Evolutionary conservation across 2,113 vertebrate genomes (phyloP).

Genomic region (Numida meleagris): DNA sequence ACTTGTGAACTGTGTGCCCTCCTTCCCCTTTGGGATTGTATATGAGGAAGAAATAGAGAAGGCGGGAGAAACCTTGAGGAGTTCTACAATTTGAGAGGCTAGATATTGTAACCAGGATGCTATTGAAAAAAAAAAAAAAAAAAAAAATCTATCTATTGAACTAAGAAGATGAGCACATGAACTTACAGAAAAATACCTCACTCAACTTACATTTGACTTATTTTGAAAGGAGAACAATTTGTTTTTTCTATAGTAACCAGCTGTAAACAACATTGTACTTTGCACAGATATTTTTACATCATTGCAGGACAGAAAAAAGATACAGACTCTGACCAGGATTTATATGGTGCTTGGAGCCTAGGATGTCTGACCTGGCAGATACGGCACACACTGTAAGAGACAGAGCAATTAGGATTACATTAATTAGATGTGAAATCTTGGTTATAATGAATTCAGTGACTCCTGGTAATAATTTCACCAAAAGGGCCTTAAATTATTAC

Average conservation of each 20-base stretch:
- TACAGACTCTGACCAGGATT: not conserved
- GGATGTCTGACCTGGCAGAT: not conserved
- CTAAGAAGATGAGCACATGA: conserved; percentile 10
- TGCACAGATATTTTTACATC: not conserved
- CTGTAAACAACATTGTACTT: not conserved
- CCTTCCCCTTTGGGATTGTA: not conserved
- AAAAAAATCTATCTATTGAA: conserved; percentile 10
- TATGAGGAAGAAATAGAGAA: not conserved
- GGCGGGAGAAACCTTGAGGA: not conserved
- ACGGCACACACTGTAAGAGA: not conserved
- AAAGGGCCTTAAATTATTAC: not conserved
- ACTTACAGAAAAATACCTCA: not conserved
- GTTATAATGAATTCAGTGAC: not conserved
- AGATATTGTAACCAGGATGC: conserved; percentile 25
- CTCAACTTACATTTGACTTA: not conserved
- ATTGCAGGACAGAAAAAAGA: not conserved
- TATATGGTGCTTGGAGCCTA: not conserved
- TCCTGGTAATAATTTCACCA: not conserved
- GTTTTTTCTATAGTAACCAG: not conserved
- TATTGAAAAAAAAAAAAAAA: too few relatives aligned
- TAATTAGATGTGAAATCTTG: not conserved
- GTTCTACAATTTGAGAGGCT: conserved; percentile 9
- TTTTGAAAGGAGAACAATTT: not conserved
- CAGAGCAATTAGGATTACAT: not conserved
- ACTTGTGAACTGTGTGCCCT: not conserved